Evolutionary conservation across 2,113 vertebrate species (phyloP).

Genomic region (Mormyrus iriodes): DNA sequence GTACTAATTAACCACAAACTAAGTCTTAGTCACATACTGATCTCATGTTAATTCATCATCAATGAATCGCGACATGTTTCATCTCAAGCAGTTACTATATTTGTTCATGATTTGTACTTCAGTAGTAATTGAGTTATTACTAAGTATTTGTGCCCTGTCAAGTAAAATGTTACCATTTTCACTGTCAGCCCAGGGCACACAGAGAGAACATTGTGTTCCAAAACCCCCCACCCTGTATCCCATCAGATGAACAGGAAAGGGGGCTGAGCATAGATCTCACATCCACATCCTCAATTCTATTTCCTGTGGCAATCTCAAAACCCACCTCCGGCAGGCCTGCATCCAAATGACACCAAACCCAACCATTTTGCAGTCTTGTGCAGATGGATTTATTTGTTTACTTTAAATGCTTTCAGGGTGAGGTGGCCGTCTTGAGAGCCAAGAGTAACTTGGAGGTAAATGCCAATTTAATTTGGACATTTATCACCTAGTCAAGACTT

Average conservation of each 20-base stretch:
- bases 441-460: neutral
- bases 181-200: neutral
- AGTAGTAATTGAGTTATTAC: too few relatives aligned
- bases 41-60: too few relatives aligned
- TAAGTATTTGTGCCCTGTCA: neutral
- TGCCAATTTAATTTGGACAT: neutral
- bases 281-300: neutral
- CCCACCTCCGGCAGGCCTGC: neutral
- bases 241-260: neutral
- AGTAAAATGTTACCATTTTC: neutral
- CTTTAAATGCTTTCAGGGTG: neutral
- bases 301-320: constrained; percentile 6
- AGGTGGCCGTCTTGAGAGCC: neutral
- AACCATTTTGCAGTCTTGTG: neutral
- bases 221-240: neutral
- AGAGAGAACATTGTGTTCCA: neutral
- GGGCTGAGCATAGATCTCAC: neutral
- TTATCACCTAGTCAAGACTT: neutral
- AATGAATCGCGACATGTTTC: too few relatives aligned
- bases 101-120: too few relatives aligned
- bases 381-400: neutral
- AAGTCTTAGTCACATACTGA: too few relatives aligned
- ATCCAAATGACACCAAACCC: neutral
- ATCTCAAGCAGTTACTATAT: too few relatives aligned
- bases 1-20: too few relatives aligned